Conservation (phyloP, 2,113 vertebrate genomes). For the Macrotis lagotis region DNA sequence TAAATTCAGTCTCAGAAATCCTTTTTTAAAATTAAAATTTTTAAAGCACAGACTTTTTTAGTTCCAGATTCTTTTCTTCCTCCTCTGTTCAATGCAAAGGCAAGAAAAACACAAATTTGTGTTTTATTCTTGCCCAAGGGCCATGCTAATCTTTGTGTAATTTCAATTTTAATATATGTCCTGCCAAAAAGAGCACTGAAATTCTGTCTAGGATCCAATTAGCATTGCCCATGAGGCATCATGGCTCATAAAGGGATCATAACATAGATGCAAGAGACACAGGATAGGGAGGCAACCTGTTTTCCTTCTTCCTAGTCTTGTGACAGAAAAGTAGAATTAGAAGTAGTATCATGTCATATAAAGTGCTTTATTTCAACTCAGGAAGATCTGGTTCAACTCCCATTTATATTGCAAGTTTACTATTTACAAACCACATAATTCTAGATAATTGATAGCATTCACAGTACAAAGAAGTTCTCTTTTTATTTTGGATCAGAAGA, state of each 20-base stretch:
- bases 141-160: neutral
- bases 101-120: neutral
- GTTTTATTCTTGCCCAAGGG: neutral
- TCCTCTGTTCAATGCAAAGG: neutral
- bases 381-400: neutral
- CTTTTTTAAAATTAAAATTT: neutral
- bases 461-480: neutral
- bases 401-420: too few species aligned
- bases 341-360: neutral
- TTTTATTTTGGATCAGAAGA: neutral
- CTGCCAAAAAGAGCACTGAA: neutral
- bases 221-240: neutral
- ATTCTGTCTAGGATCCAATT: neutral
- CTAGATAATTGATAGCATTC: neutral
- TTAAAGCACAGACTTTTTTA: too few species aligned
- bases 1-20: neutral
- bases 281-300: neutral
- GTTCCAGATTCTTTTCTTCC: too few species aligned
- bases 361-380: neutral
- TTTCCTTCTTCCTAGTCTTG: neutral
- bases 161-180: neutral
- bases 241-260: neutral
- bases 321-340: neutral
- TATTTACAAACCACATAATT: neutral
- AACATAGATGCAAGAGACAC: neutral